Base-by-base conservation (phyloP, 1,140 invertebrate species). In the Melipona quadrifasciata region DNA sequence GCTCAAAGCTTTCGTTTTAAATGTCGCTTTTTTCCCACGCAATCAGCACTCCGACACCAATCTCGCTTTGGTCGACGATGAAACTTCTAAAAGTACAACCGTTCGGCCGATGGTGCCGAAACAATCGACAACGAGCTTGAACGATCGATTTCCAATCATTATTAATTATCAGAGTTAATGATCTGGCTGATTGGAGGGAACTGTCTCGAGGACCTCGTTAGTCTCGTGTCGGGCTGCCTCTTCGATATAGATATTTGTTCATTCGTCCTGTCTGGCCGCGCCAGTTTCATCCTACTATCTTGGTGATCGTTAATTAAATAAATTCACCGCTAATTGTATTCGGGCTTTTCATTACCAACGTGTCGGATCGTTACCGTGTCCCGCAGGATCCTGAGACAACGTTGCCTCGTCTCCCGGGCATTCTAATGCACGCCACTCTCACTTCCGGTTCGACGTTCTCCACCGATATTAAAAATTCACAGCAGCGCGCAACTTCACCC, bases 131-230 rank as follows among this genome's bases (percentile, higher is more conserved):
- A 70, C 75, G 67, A 84, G 67, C 47, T 17, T 17, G 16, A 5
- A 17, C 74, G 86, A 91, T 91, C 87, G 90, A 92, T 90, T 88
- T 88, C 76, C 78, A 82, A 91, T 91, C 85, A 86, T 91, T 92
- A 91, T 91, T 91, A 91, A 92, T 92, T 91, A 91, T 85, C 84
- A 57, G 80, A 88, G 86, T 90, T 91, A 91, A 89, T 89, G 90
- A 90, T 91, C 85, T 76, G 80, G 84, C 85, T 91, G 91, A 91
- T 92, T 91, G 89, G 81, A 80, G 83, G 65, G 80, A 82, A 80
- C 84, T 34, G 91, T 91, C 91, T 91, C 87, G 86, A 91, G 90
- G 82, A 89, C 85, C 89, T 92, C 86, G 91, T 91, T 92, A 92
- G 86, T 91, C 82, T 90, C 81, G 84, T 71, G 65, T 24, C 61